Base-by-base conservation (phyloP, 2,113 vertebrate species). In the Misgurnus anguillicaudatus region DNA sequence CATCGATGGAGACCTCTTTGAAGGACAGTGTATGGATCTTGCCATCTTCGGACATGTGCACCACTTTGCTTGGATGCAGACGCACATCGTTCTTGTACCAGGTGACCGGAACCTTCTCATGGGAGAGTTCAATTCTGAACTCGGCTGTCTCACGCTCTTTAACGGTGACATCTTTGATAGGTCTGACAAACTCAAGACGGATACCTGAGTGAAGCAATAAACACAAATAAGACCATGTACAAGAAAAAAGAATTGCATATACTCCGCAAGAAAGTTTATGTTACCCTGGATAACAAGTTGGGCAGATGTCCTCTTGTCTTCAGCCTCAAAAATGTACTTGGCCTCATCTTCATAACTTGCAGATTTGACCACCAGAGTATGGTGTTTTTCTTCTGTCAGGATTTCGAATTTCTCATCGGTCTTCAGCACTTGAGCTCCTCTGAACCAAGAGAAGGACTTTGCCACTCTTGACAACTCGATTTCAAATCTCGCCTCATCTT, bases 51-150 rank as follows among this genome's bases (percentile, higher is more conserved):
- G 93, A 85, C 95, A 98, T 96, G 77, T 96, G 94, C 67, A 99
- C 94, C 13, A 91, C 87, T 86, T 95, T 98, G 89, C 91, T 96
- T 53, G 97, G 98, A 53, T 96, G 98, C 16, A 98, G 89, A 6
- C 96, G 92, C 3, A 95, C 89, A 53, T 99, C 97, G 8, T 99
- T 99, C 82, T 95, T 98, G 89, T 94, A 98, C 98, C 98, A 99
- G n/a, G 66, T 89, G 75, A 99, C 96, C 0, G 88, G 85, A 75
- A 99, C 93, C 58, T 98, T 97, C 47, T 98, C 96, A 39, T 99
- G 98, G 9, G 98, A 99, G 14, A 99, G 92, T 36, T 99, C 95
- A 9, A 97, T 90, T 4, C 93, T 97, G 87, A 99, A 99, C 80
- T 95, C 94, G 0, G 97, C 97, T 5, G 93, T 97, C 88, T 99